Base-by-base conservation (phyloP, 92 coral and sea anemone species). In the Blastomussa wellsi region DNA sequence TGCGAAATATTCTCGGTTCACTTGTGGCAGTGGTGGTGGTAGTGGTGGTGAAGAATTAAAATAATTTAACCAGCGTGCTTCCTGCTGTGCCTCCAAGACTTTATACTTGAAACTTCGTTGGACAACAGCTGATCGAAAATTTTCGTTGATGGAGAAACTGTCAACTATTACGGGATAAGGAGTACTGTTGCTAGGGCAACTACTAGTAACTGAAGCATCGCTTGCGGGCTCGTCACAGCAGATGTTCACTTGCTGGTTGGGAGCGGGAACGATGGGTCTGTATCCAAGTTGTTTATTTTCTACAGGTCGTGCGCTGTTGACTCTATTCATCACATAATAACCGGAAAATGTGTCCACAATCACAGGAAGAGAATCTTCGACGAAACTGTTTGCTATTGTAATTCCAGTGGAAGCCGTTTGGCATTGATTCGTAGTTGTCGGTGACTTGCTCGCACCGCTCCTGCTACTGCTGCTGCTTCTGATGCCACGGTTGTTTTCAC, bases 251-350 rank as follows among this genome's bases (percentile, higher is more conserved):
- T 65, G 31, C 16, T 69, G 76, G 36, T 35, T 69, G 3, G 85
- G 85, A 69, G 85, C 77, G 32, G 77, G 85, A 35, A 37, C 68
- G 31, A 81, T 81, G 0, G 49, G 85, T 19, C 77, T 39, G 73
- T 69, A 69, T 69, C 64, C 67, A 1, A 41, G 47, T 20, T 78
- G 70, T 78, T 78, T 78, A 28, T 26, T 57, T 7, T 2, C 52
- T 35, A 11, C 60, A 47, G 16, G 37, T 47, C 28, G 68, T 51
- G 20, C 47, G 29, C 36, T 14, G 38, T 22, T 49, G 51, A 17
- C 9, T 28, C 39, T 52, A 32, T 17, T 70, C 68, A 24, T 33
- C 28, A 20, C 3, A 53, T 20, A 33, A n/a, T 26, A 55, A n/a
- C 48, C 16, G 11, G 85, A 22, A 48, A 48, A 35, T 35, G 68